Percentiles rank a stretch among this genome's conserved stretches.
These are phyloP conservation scores for Gallinago nigripennis DNA, from an alignment of 2,797 vertebrate genomes.

Conservation along the genomic window DNA sequence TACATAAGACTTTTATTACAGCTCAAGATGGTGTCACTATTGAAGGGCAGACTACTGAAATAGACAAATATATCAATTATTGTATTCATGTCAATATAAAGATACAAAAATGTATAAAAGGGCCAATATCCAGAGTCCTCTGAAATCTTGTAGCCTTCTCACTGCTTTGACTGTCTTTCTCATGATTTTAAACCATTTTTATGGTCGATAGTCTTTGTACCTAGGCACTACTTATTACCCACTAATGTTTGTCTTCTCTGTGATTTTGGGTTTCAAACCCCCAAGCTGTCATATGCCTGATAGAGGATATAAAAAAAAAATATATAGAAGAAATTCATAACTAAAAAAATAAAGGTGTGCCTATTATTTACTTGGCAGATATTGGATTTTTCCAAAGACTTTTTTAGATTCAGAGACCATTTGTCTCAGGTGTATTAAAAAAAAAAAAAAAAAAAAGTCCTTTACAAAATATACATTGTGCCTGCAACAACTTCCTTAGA, in stretches of 20 bases:
- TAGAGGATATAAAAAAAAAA: background rate
- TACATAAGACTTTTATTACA: background rate
- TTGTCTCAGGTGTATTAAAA: background rate
- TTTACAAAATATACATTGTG: background rate
- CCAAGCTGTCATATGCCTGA: background rate
- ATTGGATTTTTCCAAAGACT: background rate
- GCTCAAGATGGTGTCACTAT: background rate
- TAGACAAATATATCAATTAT: background rate
- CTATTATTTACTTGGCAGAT: background rate
- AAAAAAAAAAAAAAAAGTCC: background rate
- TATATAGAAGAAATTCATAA: background rate
- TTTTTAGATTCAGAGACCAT: background rate
- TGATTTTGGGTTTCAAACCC: background rate
- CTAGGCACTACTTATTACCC: background rate
- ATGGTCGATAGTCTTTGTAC: background rate
- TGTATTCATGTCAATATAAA: background rate
- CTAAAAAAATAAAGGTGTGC: background rate
- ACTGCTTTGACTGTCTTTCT: background rate
- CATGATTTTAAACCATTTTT: background rate
- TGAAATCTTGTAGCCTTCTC: background rate
- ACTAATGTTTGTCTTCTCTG: background rate
- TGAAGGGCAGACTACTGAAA: background rate
- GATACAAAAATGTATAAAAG: background rate
- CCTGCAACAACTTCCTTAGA: background rate
- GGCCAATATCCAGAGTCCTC: background rate